phyloP scores from a whole-genome alignment of 2,888 invertebrate genomes.

The Eulithis testata region DNA sequence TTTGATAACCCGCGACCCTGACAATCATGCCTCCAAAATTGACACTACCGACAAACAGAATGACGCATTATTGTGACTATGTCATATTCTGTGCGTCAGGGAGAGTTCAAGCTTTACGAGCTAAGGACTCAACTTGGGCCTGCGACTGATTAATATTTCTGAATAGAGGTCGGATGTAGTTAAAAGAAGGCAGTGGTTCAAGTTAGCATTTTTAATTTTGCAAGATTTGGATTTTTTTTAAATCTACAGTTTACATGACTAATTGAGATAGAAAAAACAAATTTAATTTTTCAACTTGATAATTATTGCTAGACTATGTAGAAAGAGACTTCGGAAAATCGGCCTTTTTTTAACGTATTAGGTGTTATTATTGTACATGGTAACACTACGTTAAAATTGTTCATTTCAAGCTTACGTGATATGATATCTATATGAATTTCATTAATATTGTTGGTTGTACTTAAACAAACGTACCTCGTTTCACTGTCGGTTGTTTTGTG shows the following conservation, averaged over 20 bases:
- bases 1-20: not conserved
- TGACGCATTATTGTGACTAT: conserved; percentile 28
- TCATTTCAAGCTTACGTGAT: not conserved
- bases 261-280: too few species aligned
- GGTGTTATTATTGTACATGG: too few species aligned
- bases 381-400: too few species aligned
- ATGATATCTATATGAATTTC: not conserved
- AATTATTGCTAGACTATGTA: too few species aligned
- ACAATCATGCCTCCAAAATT: conserved; percentile 5
- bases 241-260: too few species aligned
- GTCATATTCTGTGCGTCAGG: conserved; percentile 18
- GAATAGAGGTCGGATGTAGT: conserved; percentile 21
- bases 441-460: conserved; percentile 11
- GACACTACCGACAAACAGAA: conserved; percentile 20
- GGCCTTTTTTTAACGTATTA: too few species aligned
- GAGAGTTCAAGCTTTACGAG: conserved; percentile 31
- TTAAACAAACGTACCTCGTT: conserved; percentile 4
- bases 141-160: conserved; percentile 40
- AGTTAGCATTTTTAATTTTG: not conserved
- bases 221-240: too few species aligned
- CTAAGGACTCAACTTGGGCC: conserved; percentile 33
- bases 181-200: conserved; percentile 12
- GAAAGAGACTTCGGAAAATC: too few species aligned
- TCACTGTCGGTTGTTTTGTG: not conserved
- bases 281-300: too few species aligned